Percentiles rank a stretch among this genome's conserved stretches.
phyloP scores from a whole-genome alignment of 2,113 vertebrate genomes.

The Oreocharis arfaki region DNA sequence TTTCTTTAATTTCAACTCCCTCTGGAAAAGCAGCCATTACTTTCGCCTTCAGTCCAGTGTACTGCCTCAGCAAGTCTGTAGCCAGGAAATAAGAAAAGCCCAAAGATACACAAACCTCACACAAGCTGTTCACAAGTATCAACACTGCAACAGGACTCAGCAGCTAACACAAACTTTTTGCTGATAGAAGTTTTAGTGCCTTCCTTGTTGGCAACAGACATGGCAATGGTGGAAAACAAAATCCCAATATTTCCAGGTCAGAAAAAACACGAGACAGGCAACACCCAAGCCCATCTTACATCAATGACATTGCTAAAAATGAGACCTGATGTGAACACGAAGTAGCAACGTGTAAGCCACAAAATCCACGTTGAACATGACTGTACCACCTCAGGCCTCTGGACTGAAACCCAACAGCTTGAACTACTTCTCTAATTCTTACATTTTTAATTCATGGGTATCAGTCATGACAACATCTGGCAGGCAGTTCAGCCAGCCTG shows the following conservation, averaged over 20 bases:
- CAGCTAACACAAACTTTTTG: background rate
- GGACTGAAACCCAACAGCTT: constrained; percentile 4
- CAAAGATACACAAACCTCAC: background rate
- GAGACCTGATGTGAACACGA: background rate
- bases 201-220: background rate
- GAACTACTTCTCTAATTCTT: background rate
- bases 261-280: background rate
- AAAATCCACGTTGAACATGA: background rate
- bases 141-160: background rate
- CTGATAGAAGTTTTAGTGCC: background rate
- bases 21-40: constrained; percentile 5
- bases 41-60: background rate
- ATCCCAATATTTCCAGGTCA: background rate
- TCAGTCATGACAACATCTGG: background rate
- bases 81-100: background rate
- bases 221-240: background rate
- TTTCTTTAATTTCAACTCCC: background rate
- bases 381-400: background rate
- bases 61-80: background rate
- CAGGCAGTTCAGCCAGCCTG: background rate
- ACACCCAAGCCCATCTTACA: background rate
- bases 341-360: background rate
- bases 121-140: background rate
- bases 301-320: background rate
- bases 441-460: background rate